Percentiles rank a stretch among this genome's conserved stretches.
phyloP scores from a whole-genome alignment of 2,797 vertebrate species.

The Apogon talboti region DNA sequence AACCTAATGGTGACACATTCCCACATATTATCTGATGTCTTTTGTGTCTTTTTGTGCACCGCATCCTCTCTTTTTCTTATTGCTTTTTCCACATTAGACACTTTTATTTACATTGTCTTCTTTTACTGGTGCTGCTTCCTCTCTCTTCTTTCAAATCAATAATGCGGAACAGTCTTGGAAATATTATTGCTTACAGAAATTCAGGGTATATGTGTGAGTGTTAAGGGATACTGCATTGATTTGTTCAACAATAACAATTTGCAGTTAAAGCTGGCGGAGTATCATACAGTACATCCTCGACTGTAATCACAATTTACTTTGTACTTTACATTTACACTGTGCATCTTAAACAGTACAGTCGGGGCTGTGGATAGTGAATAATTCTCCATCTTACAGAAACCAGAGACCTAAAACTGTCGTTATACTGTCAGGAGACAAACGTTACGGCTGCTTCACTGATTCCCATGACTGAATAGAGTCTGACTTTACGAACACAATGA shows the following conservation, averaged over 20 bases:
- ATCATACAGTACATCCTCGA: slow-evolving; percentile 15
- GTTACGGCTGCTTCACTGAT: slow-evolving; percentile 59
- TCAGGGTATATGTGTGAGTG: slow-evolving; percentile 14
- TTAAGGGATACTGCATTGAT: slow-evolving; percentile 14
- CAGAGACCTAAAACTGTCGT: slow-evolving; percentile 68
- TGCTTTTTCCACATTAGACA: slow-evolving; percentile 55
- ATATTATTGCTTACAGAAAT: slow-evolving; percentile 49
- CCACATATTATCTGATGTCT: slow-evolving; percentile 53
- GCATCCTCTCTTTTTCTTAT: slow-evolving; percentile 39
- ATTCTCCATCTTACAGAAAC: slow-evolving; percentile 54
- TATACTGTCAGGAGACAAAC: slow-evolving; percentile 60
- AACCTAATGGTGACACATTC: slow-evolving; percentile 44
- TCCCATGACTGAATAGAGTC: slow-evolving; percentile 63
- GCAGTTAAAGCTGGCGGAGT: slow-evolving; percentile 3
- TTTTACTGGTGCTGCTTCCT: slow-evolving; percentile 46
- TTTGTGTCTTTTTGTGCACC: slow-evolving; percentile 56
- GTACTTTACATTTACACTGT: slow-evolving; percentile 26
- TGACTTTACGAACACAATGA: slow-evolving; percentile 70
- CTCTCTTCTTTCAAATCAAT: slow-evolving; percentile 58
- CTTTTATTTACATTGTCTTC: slow-evolving; percentile 43
- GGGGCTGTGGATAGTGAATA: slow-evolving; percentile 49
- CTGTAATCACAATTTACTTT: slow-evolving; percentile 33
- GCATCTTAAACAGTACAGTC: slow-evolving; percentile 33
- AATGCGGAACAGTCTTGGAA: slow-evolving; percentile 59
- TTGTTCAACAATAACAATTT: slow-evolving; percentile 23